These are phyloP conservation scores for Sebastes cheni DNA, from an alignment of 2,797 vertebrate genomes.

Conservation along the genomic window DNA sequence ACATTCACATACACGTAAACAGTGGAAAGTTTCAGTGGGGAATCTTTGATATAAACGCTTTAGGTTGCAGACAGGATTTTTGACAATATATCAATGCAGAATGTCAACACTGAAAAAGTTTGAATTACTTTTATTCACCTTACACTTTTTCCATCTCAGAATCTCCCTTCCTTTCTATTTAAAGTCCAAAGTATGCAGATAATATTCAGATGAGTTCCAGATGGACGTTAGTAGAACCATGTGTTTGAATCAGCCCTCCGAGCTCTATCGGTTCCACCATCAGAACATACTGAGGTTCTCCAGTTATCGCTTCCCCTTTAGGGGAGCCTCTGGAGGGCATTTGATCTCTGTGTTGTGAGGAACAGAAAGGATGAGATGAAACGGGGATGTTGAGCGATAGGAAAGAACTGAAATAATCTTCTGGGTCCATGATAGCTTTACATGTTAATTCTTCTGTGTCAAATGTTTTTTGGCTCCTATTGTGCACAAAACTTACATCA, in stretches of 20 bases:
- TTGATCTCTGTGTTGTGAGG: slow-evolving; percentile 19
- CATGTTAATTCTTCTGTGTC: neutral
- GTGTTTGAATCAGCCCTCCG: slow-evolving; percentile 43
- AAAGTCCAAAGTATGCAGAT: slow-evolving; percentile 60
- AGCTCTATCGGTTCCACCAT: slow-evolving; percentile 53
- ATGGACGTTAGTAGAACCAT: slow-evolving; percentile 67
- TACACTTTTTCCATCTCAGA: slow-evolving; percentile 4
- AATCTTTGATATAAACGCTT: slow-evolving; percentile 14
- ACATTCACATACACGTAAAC: neutral
- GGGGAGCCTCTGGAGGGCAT: slow-evolving; percentile 14
- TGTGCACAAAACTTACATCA: neutral
- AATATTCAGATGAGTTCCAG: slow-evolving; percentile 67
- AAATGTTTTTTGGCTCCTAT: neutral
- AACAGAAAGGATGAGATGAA: slow-evolving; percentile 24
- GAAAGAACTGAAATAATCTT: slow-evolving; percentile 26
- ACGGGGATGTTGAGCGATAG: neutral
- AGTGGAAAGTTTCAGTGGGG: slow-evolving; percentile 13
- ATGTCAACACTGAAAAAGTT: slow-evolving; percentile 29
- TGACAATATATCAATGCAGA: slow-evolving; percentile 24
- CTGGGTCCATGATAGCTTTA: neutral
- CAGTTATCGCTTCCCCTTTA: slow-evolving; percentile 46
- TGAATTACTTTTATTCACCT: slow-evolving; percentile 15
- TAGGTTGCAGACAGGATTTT: slow-evolving; percentile 11
- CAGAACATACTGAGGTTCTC: slow-evolving; percentile 45
- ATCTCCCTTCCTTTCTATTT: slow-evolving; percentile 47